These are phyloP conservation scores for Carduelis carduelis DNA, from an alignment of 2,797 vertebrate species.

Conservation along the genomic window DNA sequence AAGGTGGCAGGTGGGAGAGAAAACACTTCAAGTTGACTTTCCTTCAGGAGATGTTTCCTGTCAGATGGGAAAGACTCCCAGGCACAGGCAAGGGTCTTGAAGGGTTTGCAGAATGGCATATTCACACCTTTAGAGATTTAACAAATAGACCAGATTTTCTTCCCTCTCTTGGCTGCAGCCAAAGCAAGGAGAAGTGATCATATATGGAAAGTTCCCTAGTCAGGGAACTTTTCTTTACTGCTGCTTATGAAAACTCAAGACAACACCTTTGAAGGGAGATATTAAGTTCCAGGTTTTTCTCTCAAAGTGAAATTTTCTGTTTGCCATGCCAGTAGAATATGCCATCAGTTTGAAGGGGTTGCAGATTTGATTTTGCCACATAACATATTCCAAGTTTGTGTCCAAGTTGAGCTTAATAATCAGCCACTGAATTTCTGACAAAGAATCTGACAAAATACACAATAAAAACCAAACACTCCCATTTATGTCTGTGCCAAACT, in stretches of 20 bases:
- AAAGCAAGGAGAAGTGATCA: neutral
- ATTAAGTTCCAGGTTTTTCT: neutral
- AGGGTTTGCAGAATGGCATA: neutral
- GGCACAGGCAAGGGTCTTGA: neutral
- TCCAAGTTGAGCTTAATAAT: neutral
- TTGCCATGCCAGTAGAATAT: neutral
- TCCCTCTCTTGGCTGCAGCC: neutral
- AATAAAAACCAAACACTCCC: neutral
- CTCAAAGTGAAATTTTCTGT: neutral
- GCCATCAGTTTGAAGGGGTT: neutral
- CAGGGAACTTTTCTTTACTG: neutral
- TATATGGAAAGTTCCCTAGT: neutral
- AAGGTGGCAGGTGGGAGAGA: conserved; percentile 52
- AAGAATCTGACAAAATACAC: neutral
- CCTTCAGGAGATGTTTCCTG: conserved; percentile 11
- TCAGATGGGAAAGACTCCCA: neutral
- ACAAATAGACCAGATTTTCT: neutral
- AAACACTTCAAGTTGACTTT: conserved; percentile 48
- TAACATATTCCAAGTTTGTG: neutral
- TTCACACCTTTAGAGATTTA: neutral
- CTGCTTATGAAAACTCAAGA: neutral
- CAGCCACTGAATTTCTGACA: neutral
- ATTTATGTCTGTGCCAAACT: neutral
- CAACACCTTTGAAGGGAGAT: neutral
- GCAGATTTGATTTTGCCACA: neutral